These are phyloP conservation scores for Chiroxiphia lanceolata DNA, from an alignment of 2,797 vertebrate genomes.

Conservation along the genomic window DNA sequence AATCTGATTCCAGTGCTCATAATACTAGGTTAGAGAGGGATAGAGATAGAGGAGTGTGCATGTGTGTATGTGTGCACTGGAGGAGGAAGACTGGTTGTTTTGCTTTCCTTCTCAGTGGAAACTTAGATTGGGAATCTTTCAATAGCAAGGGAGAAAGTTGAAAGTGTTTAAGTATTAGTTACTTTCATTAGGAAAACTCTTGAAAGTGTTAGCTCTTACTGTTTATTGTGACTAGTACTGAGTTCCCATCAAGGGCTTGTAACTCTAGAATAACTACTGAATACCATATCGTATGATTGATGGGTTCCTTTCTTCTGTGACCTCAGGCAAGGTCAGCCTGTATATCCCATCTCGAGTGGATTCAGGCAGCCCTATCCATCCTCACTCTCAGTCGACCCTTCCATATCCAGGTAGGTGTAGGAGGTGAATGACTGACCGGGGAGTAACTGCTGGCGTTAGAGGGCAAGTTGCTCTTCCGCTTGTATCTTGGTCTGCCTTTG, in stretches of 20 bases:
- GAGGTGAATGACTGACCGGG: conserved; percentile 64
- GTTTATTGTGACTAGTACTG: background rate
- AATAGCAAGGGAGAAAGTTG: background rate
- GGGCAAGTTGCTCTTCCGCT: conserved; percentile 70
- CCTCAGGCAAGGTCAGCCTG: conserved; percentile 86
- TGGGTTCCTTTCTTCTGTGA: conserved; percentile 83
- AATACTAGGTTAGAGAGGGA: background rate
- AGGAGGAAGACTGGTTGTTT: background rate
- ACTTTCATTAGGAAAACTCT: background rate
- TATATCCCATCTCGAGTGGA: conserved; percentile 82
- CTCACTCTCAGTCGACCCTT: conserved; percentile 82
- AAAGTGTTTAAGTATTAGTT: background rate
- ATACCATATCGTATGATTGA: conserved; percentile 72
- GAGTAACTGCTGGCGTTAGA: conserved; percentile 60
- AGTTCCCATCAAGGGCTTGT: conserved; percentile 61
- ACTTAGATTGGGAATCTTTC: background rate
- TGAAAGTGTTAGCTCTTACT: background rate
- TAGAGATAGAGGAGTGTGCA: background rate
- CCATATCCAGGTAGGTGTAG: conserved; percentile 84
- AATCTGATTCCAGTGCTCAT: background rate
- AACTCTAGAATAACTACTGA: conserved; percentile 54
- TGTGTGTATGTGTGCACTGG: background rate
- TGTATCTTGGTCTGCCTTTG: conserved; percentile 71
- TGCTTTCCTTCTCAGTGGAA: background rate
- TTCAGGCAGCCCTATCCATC: conserved; percentile 83